A percentile compares a stretch with the other conserved stretches of the same genome.
Conservation (phyloP, 1,140 invertebrate genomes). For the Maniola jurtina region DNA sequence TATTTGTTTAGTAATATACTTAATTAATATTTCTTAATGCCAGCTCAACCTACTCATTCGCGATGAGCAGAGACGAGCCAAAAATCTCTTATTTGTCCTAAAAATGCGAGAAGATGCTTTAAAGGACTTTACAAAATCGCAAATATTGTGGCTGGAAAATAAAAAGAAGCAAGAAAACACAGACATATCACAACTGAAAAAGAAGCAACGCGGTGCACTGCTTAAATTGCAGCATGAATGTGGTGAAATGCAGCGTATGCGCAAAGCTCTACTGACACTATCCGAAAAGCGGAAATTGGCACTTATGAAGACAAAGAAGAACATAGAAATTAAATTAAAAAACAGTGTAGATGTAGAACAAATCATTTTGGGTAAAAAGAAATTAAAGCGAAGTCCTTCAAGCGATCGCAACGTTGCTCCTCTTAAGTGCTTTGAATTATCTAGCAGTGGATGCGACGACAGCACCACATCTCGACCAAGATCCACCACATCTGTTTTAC, state of each 20-base stretch:
- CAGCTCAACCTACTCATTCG: constrained; percentile 74
- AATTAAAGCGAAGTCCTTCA: constrained; percentile 45
- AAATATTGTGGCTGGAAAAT: constrained; percentile 71
- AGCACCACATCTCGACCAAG: constrained; percentile 47
- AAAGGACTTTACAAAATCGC: constrained; percentile 70
- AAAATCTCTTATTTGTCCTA: constrained; percentile 66
- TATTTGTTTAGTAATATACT: not conserved
- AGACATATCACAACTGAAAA: constrained; percentile 68
- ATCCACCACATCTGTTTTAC: constrained; percentile 35
- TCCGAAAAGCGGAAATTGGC: constrained; percentile 67
- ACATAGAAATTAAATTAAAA: constrained; percentile 63
- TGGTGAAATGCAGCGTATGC: constrained; percentile 74
- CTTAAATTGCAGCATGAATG: constrained; percentile 71
- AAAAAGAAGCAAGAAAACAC: constrained; percentile 71
- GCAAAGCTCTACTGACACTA: constrained; percentile 61
- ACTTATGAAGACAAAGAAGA: constrained; percentile 70
- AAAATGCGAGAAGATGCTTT: constrained; percentile 75
- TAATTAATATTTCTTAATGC: constrained; percentile 32
- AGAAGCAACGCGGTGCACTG: constrained; percentile 70
- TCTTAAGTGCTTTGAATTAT: constrained; percentile 68
- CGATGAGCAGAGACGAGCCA: constrained; percentile 70
- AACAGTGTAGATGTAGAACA: constrained; percentile 62
- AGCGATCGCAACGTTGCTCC: constrained; percentile 52
- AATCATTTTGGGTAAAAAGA: constrained; percentile 62
- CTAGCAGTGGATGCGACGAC: constrained; percentile 67